phyloP scores from a whole-genome alignment of 1,140 invertebrate species.

The Calliphora vicina region DNA sequence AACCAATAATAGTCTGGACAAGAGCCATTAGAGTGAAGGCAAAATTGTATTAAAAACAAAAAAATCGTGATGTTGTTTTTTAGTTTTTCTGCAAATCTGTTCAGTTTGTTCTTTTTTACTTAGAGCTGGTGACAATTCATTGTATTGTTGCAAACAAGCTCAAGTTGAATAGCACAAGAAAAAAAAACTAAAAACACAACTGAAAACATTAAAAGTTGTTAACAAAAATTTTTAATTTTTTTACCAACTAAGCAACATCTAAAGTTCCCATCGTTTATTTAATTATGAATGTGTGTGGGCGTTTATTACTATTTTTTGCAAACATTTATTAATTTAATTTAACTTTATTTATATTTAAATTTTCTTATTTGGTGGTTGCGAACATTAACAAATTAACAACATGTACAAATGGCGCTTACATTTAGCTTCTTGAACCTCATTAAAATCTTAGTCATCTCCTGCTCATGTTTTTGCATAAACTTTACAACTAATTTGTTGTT shows the following conservation, averaged over 20 bases:
- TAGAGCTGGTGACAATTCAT: background rate
- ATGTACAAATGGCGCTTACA: background rate
- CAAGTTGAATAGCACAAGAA: too few species aligned
- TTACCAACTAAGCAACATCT: background rate
- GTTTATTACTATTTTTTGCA: background rate
- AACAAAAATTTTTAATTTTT: background rate
- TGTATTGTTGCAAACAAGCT: background rate
- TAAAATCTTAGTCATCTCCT: background rate
- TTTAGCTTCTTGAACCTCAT: background rate
- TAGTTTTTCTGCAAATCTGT: background rate
- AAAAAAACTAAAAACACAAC: background rate
- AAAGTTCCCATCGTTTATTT: conserved; percentile 6
- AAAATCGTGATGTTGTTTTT: conserved; percentile 3
- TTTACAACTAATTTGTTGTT: background rate
- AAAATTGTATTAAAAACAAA: background rate
- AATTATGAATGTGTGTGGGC: background rate
- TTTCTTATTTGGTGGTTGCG: background rate
- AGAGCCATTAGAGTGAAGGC: background rate
- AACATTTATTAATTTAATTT: background rate
- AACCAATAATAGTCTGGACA: background rate
- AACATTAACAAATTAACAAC: background rate
- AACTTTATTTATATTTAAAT: background rate
- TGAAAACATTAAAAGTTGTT: background rate
- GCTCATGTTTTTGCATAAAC: background rate
- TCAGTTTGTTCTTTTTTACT: background rate